Evolutionary conservation across 2,888 invertebrate species (phyloP).

Genomic region (Chrysina gloriosa): DNA sequence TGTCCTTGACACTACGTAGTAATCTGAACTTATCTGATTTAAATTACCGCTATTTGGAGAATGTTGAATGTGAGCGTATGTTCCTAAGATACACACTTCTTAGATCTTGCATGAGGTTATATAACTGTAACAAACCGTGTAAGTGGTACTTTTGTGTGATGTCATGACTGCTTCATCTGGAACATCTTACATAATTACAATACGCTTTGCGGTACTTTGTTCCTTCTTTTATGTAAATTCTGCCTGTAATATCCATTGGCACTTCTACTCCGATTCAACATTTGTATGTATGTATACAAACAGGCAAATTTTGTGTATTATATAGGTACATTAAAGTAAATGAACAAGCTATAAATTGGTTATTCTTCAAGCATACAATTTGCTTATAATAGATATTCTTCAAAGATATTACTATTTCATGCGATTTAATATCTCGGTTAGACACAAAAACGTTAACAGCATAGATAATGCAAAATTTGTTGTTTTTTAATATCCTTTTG

Average conservation of each 20-base stretch:
- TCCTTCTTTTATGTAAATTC: neutral
- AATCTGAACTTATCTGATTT: neutral
- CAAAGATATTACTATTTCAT: too few species aligned
- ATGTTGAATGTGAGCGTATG: neutral
- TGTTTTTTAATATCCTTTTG: too few species aligned
- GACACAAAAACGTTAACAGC: too few species aligned
- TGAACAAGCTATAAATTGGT: neutral
- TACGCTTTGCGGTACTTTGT: neutral
- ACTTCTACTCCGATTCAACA: neutral
- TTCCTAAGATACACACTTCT: neutral
- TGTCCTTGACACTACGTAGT: neutral
- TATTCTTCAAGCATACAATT: too few species aligned
- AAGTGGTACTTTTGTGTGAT: neutral
- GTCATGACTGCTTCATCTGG: neutral
- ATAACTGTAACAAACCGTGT: constrained; percentile 3
- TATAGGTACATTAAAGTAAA: neutral
- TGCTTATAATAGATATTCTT: too few species aligned
- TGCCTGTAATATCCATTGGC: too few species aligned
- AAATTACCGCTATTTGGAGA: constrained; percentile 7
- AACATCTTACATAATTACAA: neutral
- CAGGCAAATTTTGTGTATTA: neutral
- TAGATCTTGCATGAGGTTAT: neutral
- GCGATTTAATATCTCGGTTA: too few species aligned
- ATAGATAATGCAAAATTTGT: too few species aligned
- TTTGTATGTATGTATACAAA: neutral